A percentile compares a stretch with the other conserved stretches of the same genome.
Conservation (phyloP, 2,888 invertebrate genomes). For the Xanthorhoe spadicearia region DNA sequence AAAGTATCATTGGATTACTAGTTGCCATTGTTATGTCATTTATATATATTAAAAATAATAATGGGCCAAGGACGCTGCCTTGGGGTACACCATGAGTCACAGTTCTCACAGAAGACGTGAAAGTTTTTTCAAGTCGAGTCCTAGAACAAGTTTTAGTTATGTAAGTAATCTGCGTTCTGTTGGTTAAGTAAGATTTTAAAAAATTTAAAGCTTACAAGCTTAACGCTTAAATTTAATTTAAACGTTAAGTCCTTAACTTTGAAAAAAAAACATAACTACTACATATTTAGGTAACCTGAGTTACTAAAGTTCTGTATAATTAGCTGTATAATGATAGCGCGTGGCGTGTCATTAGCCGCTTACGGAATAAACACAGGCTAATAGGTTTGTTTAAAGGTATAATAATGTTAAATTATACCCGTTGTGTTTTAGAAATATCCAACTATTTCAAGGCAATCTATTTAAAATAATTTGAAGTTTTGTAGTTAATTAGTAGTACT, state of each 20-base stretch:
- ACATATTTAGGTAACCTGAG: background rate
- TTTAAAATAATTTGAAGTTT: conserved; percentile 10
- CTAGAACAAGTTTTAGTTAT: too few relatives aligned
- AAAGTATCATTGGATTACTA: too few relatives aligned
- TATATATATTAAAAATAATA: too few relatives aligned
- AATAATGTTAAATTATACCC: conserved; percentile 16
- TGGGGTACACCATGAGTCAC: too few relatives aligned
- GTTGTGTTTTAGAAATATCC: conserved; percentile 9
- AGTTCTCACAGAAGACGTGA: too few relatives aligned
- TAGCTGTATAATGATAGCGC: conserved; percentile 14
- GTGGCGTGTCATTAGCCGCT: conserved; percentile 20
- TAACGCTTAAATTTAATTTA: too few relatives aligned
- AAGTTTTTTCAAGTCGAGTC: too few relatives aligned
- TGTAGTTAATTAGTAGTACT: background rate
- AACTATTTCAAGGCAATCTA: conserved; percentile 1
- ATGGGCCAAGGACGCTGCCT: too few relatives aligned
- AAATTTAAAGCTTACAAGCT: too few relatives aligned
- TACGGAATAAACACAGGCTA: conserved; percentile 16
- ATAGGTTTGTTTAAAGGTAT: conserved; percentile 25
- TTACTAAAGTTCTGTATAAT: conserved; percentile 12
- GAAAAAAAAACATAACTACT: background rate
- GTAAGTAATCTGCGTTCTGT: too few relatives aligned
- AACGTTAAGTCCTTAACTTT: background rate
- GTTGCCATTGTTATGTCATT: too few relatives aligned
- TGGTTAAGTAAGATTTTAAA: too few relatives aligned